Base-by-base conservation (phyloP, 2,888 invertebrate species). In the Parthenolecanium corni region DNA sequence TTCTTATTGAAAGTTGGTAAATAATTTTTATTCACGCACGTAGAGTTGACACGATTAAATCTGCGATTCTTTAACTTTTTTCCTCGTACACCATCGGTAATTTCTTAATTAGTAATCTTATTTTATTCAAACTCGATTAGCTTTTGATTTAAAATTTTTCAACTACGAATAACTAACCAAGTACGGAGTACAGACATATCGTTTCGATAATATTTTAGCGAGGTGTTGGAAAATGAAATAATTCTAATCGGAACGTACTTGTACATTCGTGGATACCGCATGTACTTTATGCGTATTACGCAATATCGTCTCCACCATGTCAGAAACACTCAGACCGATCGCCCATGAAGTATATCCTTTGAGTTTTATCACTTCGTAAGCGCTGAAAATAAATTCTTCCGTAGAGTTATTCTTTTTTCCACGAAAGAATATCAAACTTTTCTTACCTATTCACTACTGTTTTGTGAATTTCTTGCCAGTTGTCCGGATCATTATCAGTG, bases 271-370 rank as follows among this genome's bases (percentile, higher is more conserved):
- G 5, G 89, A 86, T 1, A 91, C 82, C 1, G 90, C 84, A 64
- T 86, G 86, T 38, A 90, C 81, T 69, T 82, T 83, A 71, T 81
- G 79, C 1, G 82, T 80, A 71, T 91, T 89, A 65, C 81, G 78
- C 62, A 90, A 74, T 62, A 90, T 81, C 11, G 66, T 54, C 54
- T 80, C 77, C n/a, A 82, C 80, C 49, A 92, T 74, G 66, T 84
- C 78, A 0, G 88, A 79, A 5, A 85, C 80, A 69, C 88, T 87
- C 44, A 90, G 77, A 1, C 90, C 91, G 68, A 91, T 89, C 11
- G 90, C 91, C 90, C 90, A 91, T 20, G 88, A 89, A 0, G 91
- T 92, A 76, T 90, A 91, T 3, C 91, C 91, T 76, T 92, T 92
- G 69, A 89, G 77, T 71, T 80, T 83, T 74, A 91, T 91, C 40